Percentiles rank a stretch among this genome's conserved stretches.
phyloP scores from a whole-genome alignment of 2,888 invertebrate genomes.

The Plagiodera versicolora region DNA sequence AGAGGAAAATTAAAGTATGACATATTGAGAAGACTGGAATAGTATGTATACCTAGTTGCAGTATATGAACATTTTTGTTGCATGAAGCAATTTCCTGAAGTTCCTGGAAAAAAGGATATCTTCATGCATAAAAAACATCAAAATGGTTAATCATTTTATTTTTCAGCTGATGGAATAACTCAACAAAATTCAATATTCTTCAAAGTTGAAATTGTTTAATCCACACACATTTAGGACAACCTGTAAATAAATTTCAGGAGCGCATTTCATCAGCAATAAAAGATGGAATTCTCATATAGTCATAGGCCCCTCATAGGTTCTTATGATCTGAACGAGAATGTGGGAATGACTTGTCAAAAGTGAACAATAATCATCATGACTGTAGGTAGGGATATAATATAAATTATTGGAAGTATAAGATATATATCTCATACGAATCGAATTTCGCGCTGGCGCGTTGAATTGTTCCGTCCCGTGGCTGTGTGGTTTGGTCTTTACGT shows the following conservation, averaged over 20 bases:
- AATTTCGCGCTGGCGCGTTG: slow-evolving; percentile 32
- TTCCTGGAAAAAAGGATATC: slow-evolving; percentile 63
- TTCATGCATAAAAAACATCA: too few relatives aligned
- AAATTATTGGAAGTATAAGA: slow-evolving; percentile 9
- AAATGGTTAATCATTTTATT: too few relatives aligned
- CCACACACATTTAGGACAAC: neutral
- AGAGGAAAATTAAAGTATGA: too few relatives aligned
- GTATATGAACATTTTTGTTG: slow-evolving; percentile 67
- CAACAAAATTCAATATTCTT: too few relatives aligned
- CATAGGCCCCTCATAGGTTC: neutral
- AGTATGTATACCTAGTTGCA: slow-evolving; percentile 70
- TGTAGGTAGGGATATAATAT: slow-evolving; percentile 21
- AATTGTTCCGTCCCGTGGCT: slow-evolving; percentile 6
- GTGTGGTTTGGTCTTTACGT: slow-evolving; percentile 7
- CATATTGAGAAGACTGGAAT: too few relatives aligned
- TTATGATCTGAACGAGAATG: slow-evolving; percentile 9
- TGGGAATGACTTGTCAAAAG: slow-evolving; percentile 23
- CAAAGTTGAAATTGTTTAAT: neutral
- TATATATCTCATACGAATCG: slow-evolving; percentile 14
- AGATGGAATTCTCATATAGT: neutral
- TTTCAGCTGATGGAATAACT: too few relatives aligned
- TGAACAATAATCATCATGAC: neutral
- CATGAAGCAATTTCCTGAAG: slow-evolving; percentile 63
- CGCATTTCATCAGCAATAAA: neutral
- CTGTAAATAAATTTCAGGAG: too few relatives aligned